Percentiles rank a stretch among this genome's conserved stretches.
phyloP scores from a whole-genome alignment of 2,113 vertebrate species.

The Turdus rufiventris region DNA sequence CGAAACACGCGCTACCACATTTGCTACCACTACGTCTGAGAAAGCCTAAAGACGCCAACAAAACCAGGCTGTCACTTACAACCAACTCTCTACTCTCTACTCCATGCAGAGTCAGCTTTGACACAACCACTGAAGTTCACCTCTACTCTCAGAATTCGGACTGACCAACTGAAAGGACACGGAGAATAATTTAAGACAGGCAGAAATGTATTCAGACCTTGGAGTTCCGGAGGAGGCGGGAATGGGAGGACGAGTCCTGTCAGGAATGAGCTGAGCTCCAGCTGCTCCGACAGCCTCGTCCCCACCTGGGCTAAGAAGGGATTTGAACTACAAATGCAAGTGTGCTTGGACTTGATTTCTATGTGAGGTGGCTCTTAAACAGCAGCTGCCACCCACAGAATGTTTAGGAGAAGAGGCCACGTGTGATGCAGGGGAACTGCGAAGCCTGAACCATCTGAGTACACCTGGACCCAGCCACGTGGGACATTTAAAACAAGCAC shows the following conservation, averaged over 20 bases:
- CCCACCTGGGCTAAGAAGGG: neutral
- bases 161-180: conserved; percentile 44
- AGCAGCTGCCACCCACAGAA: conserved; percentile 38
- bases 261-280: neutral
- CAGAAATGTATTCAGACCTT: conserved; percentile 57
- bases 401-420: neutral
- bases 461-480: neutral
- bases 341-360: conserved; percentile 3
- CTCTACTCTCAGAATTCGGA: conserved; percentile 44
- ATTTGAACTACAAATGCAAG: conserved; percentile 14
- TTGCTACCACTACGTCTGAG: conserved; percentile 56
- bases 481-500: neutral
- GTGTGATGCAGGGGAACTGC: neutral
- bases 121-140: conserved; percentile 60
- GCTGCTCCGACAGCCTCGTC: neutral
- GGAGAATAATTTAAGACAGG: conserved; percentile 14
- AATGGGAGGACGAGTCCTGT: neutral
- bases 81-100: conserved; percentile 62
- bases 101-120: conserved; percentile 63
- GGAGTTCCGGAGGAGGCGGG: neutral
- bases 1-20: conserved; percentile 43
- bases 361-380: neutral
- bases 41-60: conserved; percentile 62
- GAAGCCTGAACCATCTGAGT: neutral
- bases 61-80: conserved; percentile 66